Evolutionary conservation across 2,797 vertebrate species (phyloP).

Genomic region (Pangasius mekongensis): DNA sequence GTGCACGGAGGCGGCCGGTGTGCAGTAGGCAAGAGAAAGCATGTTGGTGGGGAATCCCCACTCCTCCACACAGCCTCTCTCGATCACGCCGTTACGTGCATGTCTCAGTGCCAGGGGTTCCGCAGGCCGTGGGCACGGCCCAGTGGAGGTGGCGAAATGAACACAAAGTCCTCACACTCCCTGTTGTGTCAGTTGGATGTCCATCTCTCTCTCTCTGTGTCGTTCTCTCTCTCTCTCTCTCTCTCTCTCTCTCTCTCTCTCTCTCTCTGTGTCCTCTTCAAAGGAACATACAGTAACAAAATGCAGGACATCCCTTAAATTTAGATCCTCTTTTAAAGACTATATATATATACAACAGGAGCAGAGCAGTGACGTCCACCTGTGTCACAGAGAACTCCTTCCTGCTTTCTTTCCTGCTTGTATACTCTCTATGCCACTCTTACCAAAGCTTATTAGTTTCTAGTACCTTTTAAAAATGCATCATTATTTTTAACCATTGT

Average conservation of each 20-base stretch:
- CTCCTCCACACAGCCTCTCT: constrained; percentile 52
- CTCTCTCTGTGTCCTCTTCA: neutral
- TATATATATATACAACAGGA: constrained; percentile 27
- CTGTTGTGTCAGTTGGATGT: constrained; percentile 77
- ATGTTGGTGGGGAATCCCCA: constrained; percentile 78
- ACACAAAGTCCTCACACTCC: constrained; percentile 66
- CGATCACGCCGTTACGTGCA: constrained; percentile 55
- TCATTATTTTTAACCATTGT: neutral
- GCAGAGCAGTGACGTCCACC: neutral
- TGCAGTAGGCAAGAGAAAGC: constrained; percentile 67
- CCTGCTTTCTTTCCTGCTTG: neutral
- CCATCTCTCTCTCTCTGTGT: constrained; percentile 8
- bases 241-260: neutral
- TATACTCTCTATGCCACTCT: neutral
- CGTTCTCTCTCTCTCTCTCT: neutral
- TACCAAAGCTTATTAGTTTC: neutral
- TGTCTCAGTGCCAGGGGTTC: constrained; percentile 73
- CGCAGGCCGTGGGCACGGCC: constrained; percentile 60
- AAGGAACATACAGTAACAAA: constrained; percentile 30
- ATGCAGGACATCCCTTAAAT: constrained; percentile 49
- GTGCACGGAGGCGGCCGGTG: constrained; percentile 60
- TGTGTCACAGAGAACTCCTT: neutral
- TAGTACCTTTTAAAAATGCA: constrained; percentile 10
- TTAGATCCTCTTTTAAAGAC: constrained; percentile 38
- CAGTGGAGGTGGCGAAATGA: constrained; percentile 64